Evolutionary conservation across 2,797 vertebrate genomes (phyloP).

Genomic region (Thamnophis elegans): DNA sequence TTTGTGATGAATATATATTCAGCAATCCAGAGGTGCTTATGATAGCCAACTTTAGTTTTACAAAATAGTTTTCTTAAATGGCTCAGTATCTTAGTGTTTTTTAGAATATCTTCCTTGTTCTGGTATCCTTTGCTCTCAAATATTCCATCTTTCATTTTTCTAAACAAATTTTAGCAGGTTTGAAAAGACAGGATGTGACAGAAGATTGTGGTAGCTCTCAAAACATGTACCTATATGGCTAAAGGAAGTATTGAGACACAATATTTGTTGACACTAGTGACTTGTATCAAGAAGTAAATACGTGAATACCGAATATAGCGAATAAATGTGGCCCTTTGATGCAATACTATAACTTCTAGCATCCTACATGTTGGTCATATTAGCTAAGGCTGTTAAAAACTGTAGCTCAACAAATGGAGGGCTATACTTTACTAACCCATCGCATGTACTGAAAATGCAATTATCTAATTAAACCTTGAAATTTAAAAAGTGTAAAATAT

Average conservation of each 20-base stretch:
- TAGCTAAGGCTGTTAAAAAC: not conserved
- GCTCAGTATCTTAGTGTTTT: not conserved
- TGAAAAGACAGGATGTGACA: not conserved
- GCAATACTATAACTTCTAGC: not conserved
- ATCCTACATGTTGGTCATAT: not conserved
- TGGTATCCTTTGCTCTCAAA: constrained; percentile 3
- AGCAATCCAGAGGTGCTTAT: not conserved
- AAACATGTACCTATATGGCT: constrained; percentile 14
- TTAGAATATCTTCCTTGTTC: not conserved
- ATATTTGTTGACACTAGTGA: not conserved
- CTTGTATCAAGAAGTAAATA: constrained; percentile 18
- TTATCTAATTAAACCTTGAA: constrained; percentile 8
- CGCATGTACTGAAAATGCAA: constrained; percentile 11
- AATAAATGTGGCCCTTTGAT: not conserved
- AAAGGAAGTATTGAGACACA: not conserved
- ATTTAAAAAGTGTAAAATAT: constrained; percentile 16
- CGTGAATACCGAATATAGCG: not conserved
- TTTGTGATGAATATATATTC: not conserved
- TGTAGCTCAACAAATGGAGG: not conserved
- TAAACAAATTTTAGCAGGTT: not conserved
- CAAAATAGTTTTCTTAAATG: not conserved
- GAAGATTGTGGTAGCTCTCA: constrained; percentile 19
- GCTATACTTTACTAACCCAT: not conserved
- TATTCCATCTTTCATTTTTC: not conserved
- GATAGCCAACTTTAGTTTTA: not conserved